Base-by-base conservation (phyloP, 2,113 vertebrate genomes). In the Indicator maculatus region DNA sequence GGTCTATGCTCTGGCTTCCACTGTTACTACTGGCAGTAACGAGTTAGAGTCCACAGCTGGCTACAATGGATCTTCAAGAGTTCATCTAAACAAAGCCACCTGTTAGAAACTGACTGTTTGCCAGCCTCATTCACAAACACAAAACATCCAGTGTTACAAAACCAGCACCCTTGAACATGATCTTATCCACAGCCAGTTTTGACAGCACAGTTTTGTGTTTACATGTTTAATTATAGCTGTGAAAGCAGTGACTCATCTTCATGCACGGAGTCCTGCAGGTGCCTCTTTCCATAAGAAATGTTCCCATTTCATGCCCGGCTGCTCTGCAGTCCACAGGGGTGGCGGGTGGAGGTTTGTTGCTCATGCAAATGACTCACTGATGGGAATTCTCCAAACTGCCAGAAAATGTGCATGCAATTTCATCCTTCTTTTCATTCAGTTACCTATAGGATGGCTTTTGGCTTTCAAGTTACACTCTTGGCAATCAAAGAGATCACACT, bases 251-350 rank as follows among this genome's bases (percentile, higher is more conserved):
- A 81, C 75, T 95, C 36, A 2, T 83, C 82, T 44, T 87, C 63
- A 8, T 59, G 87, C 88, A 66, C 24, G 18, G 53, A 76, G 65
- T 83, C 85, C 85, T 31, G 3, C 85, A 89, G 93, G 93, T 94
- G 93, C 82, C 69, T 86, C 64, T 91, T 91, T 88, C 95, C 90
- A 86, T 91, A 5, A 88, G 92, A 79, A 91, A 58, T 18, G 79
- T 86, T 83, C 85, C 75, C 85, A 71, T 95, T 95, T 95, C 96
- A 95, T 50, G 92, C 95, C 16, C 2, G 53, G 94, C 81, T 93
- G 94, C 93, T 84, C 78, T 12, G 53, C 77, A 0, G 11, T 45
- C 70, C 31, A 0, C 78, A 84, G 88, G 61, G 77, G 66, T 1
- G 3, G 73, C 74, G 64, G 86, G 5, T 0, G 0, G 77, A 66